phyloP scores from a whole-genome alignment of 2,888 invertebrate species.

The Dynastes maya region DNA sequence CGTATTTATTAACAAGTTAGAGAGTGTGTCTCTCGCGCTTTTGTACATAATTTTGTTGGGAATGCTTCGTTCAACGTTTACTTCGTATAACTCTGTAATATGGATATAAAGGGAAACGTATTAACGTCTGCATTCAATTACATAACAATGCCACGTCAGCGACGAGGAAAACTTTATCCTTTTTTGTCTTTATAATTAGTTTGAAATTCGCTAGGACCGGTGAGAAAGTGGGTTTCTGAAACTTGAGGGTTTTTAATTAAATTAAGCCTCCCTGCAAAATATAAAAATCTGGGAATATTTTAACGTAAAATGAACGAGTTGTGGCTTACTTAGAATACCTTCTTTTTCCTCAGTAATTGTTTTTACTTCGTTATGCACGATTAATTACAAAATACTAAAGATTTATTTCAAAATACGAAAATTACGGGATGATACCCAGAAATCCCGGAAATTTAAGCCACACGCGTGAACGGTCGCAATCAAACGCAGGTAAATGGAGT shows the following conservation, averaged over 20 bases:
- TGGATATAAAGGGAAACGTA: slow-evolving; percentile 28
- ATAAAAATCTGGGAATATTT: slow-evolving; percentile 13
- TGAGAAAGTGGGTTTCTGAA: neutral
- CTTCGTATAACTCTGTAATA: neutral
- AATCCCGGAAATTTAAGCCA: no score
- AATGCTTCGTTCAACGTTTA: slow-evolving; percentile 12
- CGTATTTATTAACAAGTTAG: slow-evolving; percentile 48
- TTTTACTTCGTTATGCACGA: no score
- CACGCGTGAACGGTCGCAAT: no score
- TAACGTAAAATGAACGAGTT: neutral
- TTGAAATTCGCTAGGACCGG: slow-evolving; percentile 4
- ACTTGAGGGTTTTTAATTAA: slow-evolving; percentile 22
- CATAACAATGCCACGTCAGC: slow-evolving; percentile 32
- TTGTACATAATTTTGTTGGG: slow-evolving; percentile 29
- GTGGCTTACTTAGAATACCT: neutral
- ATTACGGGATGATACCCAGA: no score
- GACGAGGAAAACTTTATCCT: slow-evolving; percentile 32
- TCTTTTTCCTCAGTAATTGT: neutral
- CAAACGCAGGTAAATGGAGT: no score
- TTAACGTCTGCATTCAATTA: slow-evolving; percentile 42
- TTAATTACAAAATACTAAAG: no score
- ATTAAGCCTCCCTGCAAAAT: neutral
- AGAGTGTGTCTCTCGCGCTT: slow-evolving; percentile 7
- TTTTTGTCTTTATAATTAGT: slow-evolving; percentile 28
- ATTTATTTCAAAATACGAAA: no score